Evolutionary conservation across 1,140 invertebrate species (phyloP).

Genomic region (Carposina sasakii): DNA sequence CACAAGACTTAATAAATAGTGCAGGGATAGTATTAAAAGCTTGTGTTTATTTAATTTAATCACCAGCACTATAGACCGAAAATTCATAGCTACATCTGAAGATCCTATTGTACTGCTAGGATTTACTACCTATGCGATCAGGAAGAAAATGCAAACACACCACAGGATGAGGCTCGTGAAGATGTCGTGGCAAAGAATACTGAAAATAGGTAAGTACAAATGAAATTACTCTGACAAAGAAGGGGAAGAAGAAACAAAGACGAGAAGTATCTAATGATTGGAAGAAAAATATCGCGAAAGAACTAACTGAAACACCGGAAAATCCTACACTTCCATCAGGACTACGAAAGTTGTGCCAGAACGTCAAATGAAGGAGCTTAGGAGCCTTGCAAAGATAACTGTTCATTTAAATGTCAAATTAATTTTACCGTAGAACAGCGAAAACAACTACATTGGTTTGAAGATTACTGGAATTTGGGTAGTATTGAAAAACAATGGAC

Average conservation of each 20-base stretch:
- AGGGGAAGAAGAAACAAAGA: slow-evolving; percentile 10
- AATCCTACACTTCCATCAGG: slow-evolving; percentile 12
- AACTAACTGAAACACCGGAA: slow-evolving; percentile 17
- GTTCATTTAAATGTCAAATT: slow-evolving; percentile 13
- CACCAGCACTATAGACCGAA: too few species aligned
- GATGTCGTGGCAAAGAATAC: too few species aligned
- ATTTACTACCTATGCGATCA: too few species aligned
- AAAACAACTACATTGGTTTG: background rate
- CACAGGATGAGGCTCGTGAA: too few species aligned
- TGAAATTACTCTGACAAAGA: slow-evolving; percentile 13
- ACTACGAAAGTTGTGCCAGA: slow-evolving; percentile 10
- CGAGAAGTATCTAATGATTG: slow-evolving; percentile 10
- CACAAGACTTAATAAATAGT: too few species aligned
- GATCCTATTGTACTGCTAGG: too few species aligned
- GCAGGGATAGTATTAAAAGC: too few species aligned
- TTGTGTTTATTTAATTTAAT: too few species aligned
- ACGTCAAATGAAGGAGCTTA: slow-evolving; percentile 18
- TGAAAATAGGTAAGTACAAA: too few species aligned
- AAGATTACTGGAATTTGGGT: slow-evolving; percentile 16
- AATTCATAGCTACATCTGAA: too few species aligned
- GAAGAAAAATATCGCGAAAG: slow-evolving; percentile 17
- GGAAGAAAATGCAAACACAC: too few species aligned
- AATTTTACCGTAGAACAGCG: slow-evolving; percentile 12
- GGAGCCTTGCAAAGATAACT: too few species aligned
- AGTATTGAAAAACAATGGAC: slow-evolving; percentile 15